A percentile compares a stretch with the other conserved stretches of the same genome.
phyloP scores from a whole-genome alignment of 1,140 invertebrate genomes.

The Pseudomyrmex flavicornis region DNA sequence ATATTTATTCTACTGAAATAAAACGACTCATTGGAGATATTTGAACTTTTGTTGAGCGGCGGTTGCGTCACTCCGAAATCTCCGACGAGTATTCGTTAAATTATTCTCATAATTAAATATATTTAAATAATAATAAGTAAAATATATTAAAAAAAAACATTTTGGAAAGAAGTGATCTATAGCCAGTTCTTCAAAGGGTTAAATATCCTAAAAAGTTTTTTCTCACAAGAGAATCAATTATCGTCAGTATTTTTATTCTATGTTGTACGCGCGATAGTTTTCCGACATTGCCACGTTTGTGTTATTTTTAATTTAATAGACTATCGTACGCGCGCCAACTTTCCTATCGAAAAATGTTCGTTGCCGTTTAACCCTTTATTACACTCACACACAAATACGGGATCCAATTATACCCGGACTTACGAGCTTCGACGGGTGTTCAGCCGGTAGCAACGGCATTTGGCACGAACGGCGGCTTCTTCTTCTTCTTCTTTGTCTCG shows the following conservation, averaged over 20 bases:
- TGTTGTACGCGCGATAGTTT: no score
- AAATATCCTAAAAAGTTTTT: not conserved
- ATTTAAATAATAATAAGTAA: no score
- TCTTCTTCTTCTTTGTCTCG: constrained; percentile 59
- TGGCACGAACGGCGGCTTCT: constrained; percentile 56
- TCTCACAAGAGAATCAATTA: not conserved
- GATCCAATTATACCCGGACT: constrained; percentile 55
- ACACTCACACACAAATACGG: constrained; percentile 15
- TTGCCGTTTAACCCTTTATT: constrained; percentile 47
- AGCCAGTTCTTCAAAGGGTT: no score
- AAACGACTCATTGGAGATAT: not conserved
- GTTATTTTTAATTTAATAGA: not conserved
- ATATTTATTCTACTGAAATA: not conserved
- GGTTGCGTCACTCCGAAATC: no score
- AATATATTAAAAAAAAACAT: no score
- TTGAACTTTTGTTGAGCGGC: not conserved
- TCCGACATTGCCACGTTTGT: no score
- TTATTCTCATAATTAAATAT: no score
- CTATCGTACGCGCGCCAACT: not conserved
- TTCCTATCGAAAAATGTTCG: constrained; percentile 32
- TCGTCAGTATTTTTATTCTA: not conserved
- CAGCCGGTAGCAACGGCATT: constrained; percentile 56
- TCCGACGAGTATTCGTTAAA: no score
- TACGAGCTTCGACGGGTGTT: constrained; percentile 56
- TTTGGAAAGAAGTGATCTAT: no score